Conservation (phyloP, 1,140 invertebrate species). For the Papilio xuthus region DNA sequence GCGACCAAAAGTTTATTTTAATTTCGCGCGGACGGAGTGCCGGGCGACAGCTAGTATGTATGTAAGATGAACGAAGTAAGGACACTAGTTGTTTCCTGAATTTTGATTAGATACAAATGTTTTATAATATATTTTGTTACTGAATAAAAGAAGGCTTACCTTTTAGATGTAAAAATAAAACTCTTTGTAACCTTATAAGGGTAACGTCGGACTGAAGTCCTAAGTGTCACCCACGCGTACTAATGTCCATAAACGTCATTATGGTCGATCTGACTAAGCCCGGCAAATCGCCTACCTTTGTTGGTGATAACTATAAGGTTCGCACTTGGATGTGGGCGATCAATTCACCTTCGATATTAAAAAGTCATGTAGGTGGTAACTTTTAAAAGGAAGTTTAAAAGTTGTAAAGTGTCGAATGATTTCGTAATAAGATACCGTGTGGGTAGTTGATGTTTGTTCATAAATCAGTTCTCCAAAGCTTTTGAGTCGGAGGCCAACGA, state of each 20-base stretch:
- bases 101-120: not conserved
- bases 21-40: no score
- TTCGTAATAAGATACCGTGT: slow-evolving; percentile 55
- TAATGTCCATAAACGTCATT: slow-evolving; percentile 75
- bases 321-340: slow-evolving; percentile 63
- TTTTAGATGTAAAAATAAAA: slow-evolving; percentile 19
- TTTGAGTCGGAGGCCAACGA: not conserved
- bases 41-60: no score
- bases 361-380: slow-evolving; percentile 67
- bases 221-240: slow-evolving; percentile 70
- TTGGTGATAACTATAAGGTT: slow-evolving; percentile 68
- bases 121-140: not conserved
- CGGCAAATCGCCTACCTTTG: slow-evolving; percentile 75
- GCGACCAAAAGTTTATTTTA: no score
- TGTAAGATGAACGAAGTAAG: not conserved
- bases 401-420: slow-evolving; percentile 49
- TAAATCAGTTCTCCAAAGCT: not conserved
- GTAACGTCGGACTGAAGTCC: slow-evolving; percentile 54
- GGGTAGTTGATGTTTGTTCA: slow-evolving; percentile 30
- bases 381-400: slow-evolving; percentile 50
- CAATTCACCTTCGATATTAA: slow-evolving; percentile 76
- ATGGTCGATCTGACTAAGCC: slow-evolving; percentile 68
- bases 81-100: not conserved
- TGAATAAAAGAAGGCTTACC: not conserved
- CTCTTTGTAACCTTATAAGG: slow-evolving; percentile 57